Evolutionary conservation across 2,797 vertebrate genomes (phyloP), one percentile per base, ranked within the genome.

Genomic region (Bradypus variegatus): DNA sequence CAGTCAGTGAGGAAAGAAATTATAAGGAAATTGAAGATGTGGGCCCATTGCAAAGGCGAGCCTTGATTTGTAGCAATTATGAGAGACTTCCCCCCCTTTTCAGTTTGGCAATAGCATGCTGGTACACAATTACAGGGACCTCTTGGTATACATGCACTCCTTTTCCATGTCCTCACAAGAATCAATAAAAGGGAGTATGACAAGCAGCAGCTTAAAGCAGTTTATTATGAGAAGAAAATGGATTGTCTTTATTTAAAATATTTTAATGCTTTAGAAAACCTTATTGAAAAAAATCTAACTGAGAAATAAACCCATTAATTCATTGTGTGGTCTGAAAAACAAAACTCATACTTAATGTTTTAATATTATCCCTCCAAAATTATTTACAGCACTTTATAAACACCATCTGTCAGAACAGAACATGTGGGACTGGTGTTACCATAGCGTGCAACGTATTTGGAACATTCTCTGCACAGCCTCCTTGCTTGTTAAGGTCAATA

Each of bases 401-500:
- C 95, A 95, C 89, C 95, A 95, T 96, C 96, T 94, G 94, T 94
- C 96, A 94, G 64, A 16, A 75, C 62, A 60, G 94, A 96, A 93
- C 96, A 94, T 93, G 94, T 94, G 96, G 95, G 55, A 53, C 73
- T 91, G 45, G 86, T 2, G 27, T 95, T 90, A 94, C 91, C 93
- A 94, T 92, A 96, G 94, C 73, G 53, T 86, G 91, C 90, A 89
- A 93, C 73, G 67, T 93, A 83, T 96, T 95, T 97, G 96, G 97
- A 97, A 96, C 91, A 53, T 95, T 96, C 95, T 86, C 93, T 94
- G 93, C 36, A 48, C 65, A 93, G 96, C 96, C 93, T 90, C 91
- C 96, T 96, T 88, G 88, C 94, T 96, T 95, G 88, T 89, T 91
- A 95, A 96, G 96, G 96, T 97, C 97, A 96, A 89, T 91, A 94